Evolutionary conservation across 1,140 invertebrate genomes (phyloP).

Genomic region (Heterodera schachtii): DNA sequence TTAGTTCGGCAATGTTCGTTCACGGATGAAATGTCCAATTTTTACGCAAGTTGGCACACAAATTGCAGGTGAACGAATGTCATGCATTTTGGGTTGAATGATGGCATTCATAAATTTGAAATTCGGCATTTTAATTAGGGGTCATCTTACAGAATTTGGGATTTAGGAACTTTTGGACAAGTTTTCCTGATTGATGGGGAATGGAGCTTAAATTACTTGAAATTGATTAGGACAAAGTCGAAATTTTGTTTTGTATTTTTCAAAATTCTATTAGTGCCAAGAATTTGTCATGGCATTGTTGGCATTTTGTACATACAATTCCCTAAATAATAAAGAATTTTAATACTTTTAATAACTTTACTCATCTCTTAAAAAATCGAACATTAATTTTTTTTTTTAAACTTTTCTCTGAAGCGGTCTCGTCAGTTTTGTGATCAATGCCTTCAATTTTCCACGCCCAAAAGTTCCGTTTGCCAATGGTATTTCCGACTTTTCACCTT

Average conservation of each 20-base stretch:
- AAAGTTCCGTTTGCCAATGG: not conserved
- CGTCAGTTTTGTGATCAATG: conserved; percentile 6
- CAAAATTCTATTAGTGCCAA: too few species aligned
- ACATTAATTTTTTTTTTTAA: not conserved
- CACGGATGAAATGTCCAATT: conserved; percentile 17
- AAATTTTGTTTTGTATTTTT: too few species aligned
- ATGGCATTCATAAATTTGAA: not conserved
- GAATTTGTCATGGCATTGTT: too few species aligned
- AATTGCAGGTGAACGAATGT: conserved; percentile 19
- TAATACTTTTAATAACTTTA: too few species aligned
- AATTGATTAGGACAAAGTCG: too few species aligned
- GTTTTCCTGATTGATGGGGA: too few species aligned
- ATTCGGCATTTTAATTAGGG: not conserved
- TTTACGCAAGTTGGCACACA: conserved; percentile 31
- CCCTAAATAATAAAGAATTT: too few species aligned
- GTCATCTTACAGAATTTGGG: too few species aligned
- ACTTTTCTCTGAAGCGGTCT: not conserved
- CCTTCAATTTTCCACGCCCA: conserved; percentile 3
- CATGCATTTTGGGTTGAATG: not conserved
- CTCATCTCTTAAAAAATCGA: too few species aligned
- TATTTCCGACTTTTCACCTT: not conserved
- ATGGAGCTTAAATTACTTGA: too few species aligned
- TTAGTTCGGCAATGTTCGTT: conserved; percentile 13
- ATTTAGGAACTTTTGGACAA: too few species aligned
- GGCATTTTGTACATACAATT: too few species aligned